Percentiles rank a stretch among this genome's conserved stretches.
phyloP scores from a whole-genome alignment of 2,888 invertebrate genomes.

The Parthenolecanium corni region DNA sequence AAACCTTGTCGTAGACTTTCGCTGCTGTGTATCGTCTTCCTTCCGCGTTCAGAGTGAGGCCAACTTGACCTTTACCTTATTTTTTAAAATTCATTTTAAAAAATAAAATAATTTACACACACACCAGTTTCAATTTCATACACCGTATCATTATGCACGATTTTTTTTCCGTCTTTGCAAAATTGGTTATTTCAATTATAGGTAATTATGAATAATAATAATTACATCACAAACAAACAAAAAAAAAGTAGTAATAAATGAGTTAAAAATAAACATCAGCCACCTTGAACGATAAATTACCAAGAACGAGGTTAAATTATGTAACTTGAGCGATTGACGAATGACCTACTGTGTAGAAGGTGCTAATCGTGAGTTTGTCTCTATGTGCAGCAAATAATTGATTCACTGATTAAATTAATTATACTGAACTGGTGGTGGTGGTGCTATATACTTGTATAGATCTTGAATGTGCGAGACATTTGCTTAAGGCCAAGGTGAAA shows the following conservation, averaged over 20 bases:
- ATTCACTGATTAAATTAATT: no score
- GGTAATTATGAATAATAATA: not conserved
- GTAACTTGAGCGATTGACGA: not conserved
- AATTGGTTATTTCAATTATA: not conserved
- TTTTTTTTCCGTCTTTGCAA: no score
- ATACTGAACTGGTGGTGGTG: no score
- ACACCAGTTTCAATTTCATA: not conserved
- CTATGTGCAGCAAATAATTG: no score
- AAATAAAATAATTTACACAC: not conserved
- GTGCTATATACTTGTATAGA: no score
- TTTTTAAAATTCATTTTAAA: not conserved
- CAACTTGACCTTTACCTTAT: conserved; percentile 24
- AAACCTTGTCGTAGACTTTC: conserved; percentile 11
- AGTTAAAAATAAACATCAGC: no score
- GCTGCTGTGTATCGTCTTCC: conserved; percentile 7
- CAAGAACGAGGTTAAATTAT: conserved; percentile 13
- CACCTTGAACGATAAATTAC: conserved; percentile 9
- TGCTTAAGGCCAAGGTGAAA: no score
- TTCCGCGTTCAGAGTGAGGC: conserved; percentile 24
- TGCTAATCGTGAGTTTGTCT: conserved; percentile 2
- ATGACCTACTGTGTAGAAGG: not conserved
- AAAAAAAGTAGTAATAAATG: no score
- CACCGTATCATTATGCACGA: not conserved
- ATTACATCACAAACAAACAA: not conserved
- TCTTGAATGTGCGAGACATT: no score